phyloP scores from a whole-genome alignment of 2,797 vertebrate species.

The Lindbergichthys nudifrons region DNA sequence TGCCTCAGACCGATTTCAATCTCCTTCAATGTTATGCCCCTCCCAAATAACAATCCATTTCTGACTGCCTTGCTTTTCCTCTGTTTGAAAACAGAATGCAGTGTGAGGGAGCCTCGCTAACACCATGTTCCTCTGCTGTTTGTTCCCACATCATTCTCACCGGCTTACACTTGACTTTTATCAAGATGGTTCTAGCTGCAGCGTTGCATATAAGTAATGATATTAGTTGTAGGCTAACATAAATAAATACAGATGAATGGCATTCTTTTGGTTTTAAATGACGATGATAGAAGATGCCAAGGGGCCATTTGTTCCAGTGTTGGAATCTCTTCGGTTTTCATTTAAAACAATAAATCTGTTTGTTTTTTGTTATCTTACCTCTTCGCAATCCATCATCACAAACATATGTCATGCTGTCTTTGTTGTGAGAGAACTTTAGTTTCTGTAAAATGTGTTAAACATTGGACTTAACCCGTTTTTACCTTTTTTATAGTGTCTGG shows the following conservation, averaged over 20 bases:
- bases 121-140: conserved; percentile 43
- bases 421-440: not conserved
- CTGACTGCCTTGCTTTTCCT: conserved; percentile 79
- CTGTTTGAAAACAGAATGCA: conserved; percentile 74
- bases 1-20: conserved; percentile 88
- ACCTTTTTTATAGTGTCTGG: not conserved
- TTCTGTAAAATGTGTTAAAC: conserved; percentile 13
- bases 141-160: conserved; percentile 41
- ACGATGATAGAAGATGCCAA: not conserved
- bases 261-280: not conserved
- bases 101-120: conserved; percentile 48
- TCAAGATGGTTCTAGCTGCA: not conserved
- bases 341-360: not conserved
- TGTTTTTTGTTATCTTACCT: conserved; percentile 13
- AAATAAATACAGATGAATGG: not conserved
- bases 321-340: no score
- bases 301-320: not conserved
- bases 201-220: not conserved
- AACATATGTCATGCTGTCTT: not conserved
- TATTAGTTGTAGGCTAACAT: conserved; percentile 2
- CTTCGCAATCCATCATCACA: conserved; percentile 14
- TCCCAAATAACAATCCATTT: conserved; percentile 88
- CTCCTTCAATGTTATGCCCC: conserved; percentile 81
- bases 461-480: not conserved
- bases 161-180: not conserved